phyloP scores from a whole-genome alignment of 2,797 vertebrate species.

The Amphiprion clarkii region DNA sequence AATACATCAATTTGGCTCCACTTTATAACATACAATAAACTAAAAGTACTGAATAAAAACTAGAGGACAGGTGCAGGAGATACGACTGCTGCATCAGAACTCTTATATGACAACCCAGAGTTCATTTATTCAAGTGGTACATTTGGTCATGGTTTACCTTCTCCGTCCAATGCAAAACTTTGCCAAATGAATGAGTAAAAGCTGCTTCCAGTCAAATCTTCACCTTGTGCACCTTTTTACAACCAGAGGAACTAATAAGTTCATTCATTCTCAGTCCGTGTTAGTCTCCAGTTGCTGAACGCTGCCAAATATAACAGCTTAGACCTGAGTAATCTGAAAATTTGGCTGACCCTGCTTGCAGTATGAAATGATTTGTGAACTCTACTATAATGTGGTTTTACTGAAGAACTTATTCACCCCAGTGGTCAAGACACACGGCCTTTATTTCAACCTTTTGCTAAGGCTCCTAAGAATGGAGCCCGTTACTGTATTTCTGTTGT shows the following conservation, averaged over 20 bases:
- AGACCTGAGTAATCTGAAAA: conserved; percentile 16
- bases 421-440: neutral
- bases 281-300: neutral
- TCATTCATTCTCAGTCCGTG: neutral
- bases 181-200: neutral
- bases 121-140: neutral
- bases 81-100: neutral
- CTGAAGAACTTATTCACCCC: neutral
- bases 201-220: neutral
- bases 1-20: conserved; percentile 14
- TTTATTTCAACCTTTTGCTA: neutral
- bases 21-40: neutral
- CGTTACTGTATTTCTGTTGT: neutral
- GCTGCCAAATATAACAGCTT: conserved; percentile 17
- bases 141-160: neutral
- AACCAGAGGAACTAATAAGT: conserved; percentile 7
- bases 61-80: conserved; percentile 8
- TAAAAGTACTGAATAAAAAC: neutral
- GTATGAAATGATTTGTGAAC: neutral
- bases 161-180: neutral
- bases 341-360: neutral
- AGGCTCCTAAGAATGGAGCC: neutral
- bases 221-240: conserved; percentile 2
- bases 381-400: neutral
- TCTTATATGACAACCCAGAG: neutral